Conservation (phyloP, 2,113 vertebrate genomes). For the Calypte anna region DNA sequence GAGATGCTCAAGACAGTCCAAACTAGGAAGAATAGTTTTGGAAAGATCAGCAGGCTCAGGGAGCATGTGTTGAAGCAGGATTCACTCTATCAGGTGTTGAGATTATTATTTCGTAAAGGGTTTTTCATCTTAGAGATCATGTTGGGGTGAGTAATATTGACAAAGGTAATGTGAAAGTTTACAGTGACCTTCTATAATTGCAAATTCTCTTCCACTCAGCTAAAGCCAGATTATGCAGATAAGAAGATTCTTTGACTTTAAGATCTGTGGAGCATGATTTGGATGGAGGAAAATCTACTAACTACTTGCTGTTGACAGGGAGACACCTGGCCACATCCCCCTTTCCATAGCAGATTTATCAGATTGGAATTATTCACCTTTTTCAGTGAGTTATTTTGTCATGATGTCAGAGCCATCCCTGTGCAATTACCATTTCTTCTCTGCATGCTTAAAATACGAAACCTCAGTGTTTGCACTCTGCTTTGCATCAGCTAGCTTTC, state of each 20-base stretch:
- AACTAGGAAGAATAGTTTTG: not conserved
- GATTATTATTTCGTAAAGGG: not conserved
- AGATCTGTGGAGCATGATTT: conserved; percentile 21
- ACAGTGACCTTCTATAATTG: not conserved
- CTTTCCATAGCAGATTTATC: not conserved
- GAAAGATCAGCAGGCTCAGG: not conserved
- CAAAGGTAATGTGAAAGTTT: conserved; percentile 3
- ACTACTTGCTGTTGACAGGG: not conserved
- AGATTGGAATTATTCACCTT: conserved; percentile 17
- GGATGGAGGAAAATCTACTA: not conserved
- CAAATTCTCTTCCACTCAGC: not conserved
- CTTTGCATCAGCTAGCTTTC: not conserved
- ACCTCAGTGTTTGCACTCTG: not conserved
- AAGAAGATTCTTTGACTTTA: not conserved
- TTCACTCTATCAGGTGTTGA: not conserved
- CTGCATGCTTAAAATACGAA: not conserved
- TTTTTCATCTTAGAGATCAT: not conserved
- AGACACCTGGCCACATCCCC: not conserved
- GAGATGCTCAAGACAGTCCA: not conserved
- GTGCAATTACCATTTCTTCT: conserved; percentile 9
- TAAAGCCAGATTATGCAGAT: conserved; percentile 1
- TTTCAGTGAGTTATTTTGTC: conserved; percentile 34
- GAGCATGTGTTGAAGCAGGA: not conserved
- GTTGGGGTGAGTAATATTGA: not conserved
- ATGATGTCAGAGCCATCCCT: not conserved